Evolutionary conservation across 30 jellyfish, hydroid and myxozoan genomes (phyloP), one percentile per base, ranked within the genome.

Genomic region (Calvadosia cruxmelitensis): DNA sequence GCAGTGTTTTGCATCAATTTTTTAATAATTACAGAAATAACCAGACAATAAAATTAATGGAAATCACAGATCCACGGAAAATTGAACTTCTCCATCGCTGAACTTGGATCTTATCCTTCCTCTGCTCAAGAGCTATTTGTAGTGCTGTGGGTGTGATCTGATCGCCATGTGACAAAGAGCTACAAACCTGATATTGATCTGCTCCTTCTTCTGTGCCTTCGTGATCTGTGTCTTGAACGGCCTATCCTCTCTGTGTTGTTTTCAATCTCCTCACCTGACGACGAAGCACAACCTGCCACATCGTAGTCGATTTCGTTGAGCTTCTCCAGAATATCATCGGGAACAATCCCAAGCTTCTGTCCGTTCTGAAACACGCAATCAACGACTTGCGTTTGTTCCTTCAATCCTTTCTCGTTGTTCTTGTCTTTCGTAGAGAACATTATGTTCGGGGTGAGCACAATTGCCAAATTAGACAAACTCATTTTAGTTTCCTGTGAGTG

Each of bases 181-280:
- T n/a, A n/a, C n/a, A n/a, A n/a, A 89, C 99, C 99, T 68, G 94
- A 83, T 31, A 91, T 91, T 27, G 99, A 91, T 50, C 90, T 57
- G 76, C 99, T 91, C 3, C 99, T 67, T 26, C 66, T 52, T 27
- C 99, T 49, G 33, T 92, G 50, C 61, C 76, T 75, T 36, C 34
- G 12, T 66, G 66, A 33, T 0, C 71, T 65, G 30, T 82, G 62
- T 16, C 86, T 78, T 13, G 81, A 30, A 16, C 64, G 35, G 3
- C 49, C 52, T 2, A 33, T 32, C 15, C 42, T 61, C 27, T 53
- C 81, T n/a, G 77, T 69, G 29, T 78, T 53, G 65, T 53, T 30
- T 29, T 91, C 99, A 32, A 91, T 53, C 70, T 91, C 99, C 77
- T 91, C 99, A 3, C 94, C 95, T 2, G 99, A 91, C 20, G 99